phyloP scores from a whole-genome alignment of 2,797 vertebrate genomes.

The Arnoldichthys spilopterus region DNA sequence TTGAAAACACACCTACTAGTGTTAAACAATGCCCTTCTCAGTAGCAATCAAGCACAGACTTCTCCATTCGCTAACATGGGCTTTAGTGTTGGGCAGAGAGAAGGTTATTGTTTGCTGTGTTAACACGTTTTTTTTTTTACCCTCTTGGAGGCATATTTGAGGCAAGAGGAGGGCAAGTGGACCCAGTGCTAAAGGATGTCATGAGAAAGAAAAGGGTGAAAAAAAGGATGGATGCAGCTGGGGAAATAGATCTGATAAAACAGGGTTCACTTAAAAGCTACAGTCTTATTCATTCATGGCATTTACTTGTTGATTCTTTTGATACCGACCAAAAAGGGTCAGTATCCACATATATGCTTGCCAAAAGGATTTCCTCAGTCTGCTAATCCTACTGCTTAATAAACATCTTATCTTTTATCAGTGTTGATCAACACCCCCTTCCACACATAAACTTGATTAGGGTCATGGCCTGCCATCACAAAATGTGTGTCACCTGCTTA shows the following conservation, averaged over 20 bases:
- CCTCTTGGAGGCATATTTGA: constrained; percentile 9
- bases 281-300: constrained; percentile 15
- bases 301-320: constrained; percentile 38
- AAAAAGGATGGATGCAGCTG: constrained; percentile 25
- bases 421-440: constrained; percentile 36
- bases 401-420: constrained; percentile 44
- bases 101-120: constrained; percentile 40
- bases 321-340: constrained; percentile 32
- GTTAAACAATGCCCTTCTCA: constrained; percentile 51
- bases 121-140: constrained; percentile 37
- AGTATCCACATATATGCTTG: neutral
- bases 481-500: constrained; percentile 58
- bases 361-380: constrained; percentile 18
- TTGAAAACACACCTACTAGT: constrained; percentile 52
- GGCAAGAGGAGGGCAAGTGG: constrained; percentile 2
- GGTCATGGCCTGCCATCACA: constrained; percentile 45
- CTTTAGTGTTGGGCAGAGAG: constrained; percentile 34
- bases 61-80: constrained; percentile 19
- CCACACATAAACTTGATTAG: constrained; percentile 14
- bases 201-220: neutral
- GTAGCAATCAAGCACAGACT: constrained; percentile 24
- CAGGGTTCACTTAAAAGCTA: neutral
- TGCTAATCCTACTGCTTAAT: constrained; percentile 45
- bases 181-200: neutral
- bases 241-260: neutral